phyloP scores from a whole-genome alignment of 2,888 invertebrate species.

The Drosophila kuntzei region DNA sequence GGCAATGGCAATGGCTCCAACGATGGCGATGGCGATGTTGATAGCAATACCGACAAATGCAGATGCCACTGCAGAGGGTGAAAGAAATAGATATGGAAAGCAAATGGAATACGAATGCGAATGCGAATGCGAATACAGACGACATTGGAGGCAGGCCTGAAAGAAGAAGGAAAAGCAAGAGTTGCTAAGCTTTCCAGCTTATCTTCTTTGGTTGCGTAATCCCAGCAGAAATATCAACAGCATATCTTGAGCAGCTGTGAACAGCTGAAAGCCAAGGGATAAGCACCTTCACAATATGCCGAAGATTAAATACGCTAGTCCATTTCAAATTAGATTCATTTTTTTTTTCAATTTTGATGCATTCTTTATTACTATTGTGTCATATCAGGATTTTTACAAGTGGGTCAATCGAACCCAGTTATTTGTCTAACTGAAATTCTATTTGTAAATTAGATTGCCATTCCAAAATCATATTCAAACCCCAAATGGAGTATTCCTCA shows the following conservation, averaged over 20 bases:
- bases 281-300: not conserved
- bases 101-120: not conserved
- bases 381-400: no score
- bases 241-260: constrained; percentile 28
- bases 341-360: no score
- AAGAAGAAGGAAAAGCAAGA: constrained; percentile 7
- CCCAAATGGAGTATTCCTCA: not conserved
- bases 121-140: not conserved
- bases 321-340: no score
- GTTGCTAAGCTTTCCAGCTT: constrained; percentile 50
- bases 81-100: not conserved
- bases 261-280: constrained; percentile 1
- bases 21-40: constrained; percentile 14
- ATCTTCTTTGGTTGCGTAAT: constrained; percentile 47
- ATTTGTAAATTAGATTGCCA: no score
- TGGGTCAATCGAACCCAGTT: no score
- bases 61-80: constrained; percentile 10
- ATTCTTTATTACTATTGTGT: no score
- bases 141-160: not conserved
- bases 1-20: constrained; percentile 22
- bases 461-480: not conserved
- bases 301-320: not conserved
- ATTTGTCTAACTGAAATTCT: no score
- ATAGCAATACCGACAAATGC: constrained; percentile 21
- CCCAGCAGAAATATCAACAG: constrained; percentile 41